phyloP scores from a whole-genome alignment of 2,888 invertebrate genomes.

The Toxonevra muliebris region DNA sequence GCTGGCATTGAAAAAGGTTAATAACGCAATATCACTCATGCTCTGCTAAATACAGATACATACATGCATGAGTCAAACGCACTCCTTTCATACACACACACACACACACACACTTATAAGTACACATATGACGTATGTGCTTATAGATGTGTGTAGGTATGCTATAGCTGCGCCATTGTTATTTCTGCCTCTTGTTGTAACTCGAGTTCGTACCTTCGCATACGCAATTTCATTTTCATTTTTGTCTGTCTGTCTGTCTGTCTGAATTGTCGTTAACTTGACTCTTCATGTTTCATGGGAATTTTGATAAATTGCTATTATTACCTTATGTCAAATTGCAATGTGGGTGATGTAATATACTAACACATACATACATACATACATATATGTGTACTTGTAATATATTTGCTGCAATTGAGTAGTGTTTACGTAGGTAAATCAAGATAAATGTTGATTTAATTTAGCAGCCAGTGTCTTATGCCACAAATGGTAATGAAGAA shows the following conservation, averaged over 20 bases:
- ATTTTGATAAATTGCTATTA: constrained; percentile 56
- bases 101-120: not conserved
- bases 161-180: not conserved
- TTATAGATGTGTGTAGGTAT: not conserved
- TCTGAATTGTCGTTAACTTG: constrained; percentile 1
- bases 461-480: constrained; percentile 1
- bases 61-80: constrained; percentile 15
- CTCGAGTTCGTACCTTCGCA: not conserved
- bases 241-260: constrained; percentile 20
- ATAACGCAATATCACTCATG: constrained; percentile 43
- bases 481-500: too few relatives aligned
- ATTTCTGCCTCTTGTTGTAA: too few relatives aligned
- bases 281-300: constrained; percentile 34
- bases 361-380: too few relatives aligned
- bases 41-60: constrained; percentile 36
- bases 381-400: constrained; percentile 17
- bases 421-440: constrained; percentile 43
- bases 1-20: constrained; percentile 59
- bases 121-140: not conserved
- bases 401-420: constrained; percentile 39
- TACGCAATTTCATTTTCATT: constrained; percentile 1
- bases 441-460: constrained; percentile 50
- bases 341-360: constrained; percentile 8
- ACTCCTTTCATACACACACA: too few relatives aligned
- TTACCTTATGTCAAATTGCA: constrained; percentile 53